Evolutionary conservation across 2,888 invertebrate genomes (phyloP), one percentile per base, ranked within the genome.

Genomic region (Cantharis rufa): DNA sequence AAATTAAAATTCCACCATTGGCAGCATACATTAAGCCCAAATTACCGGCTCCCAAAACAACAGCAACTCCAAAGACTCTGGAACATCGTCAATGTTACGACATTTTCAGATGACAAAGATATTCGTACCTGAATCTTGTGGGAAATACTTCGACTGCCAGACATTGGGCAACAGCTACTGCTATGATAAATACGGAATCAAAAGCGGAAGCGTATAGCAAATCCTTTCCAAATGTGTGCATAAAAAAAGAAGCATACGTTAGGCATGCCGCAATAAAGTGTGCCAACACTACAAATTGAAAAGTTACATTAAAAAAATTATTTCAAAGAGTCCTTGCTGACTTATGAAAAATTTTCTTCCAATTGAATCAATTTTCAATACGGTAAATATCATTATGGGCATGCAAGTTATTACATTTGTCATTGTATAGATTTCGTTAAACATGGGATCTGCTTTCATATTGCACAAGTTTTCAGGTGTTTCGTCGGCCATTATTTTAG

Each of bases 301-400:
- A n/a, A 1, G 9, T n/a, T 69, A 0, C 15, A 62, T n/a, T n/a
- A 24, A 18, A 68, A 21, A 68, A n/a, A 24, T 24, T 27, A 68
- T 68, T n/a, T 27, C 13, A 24, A 5, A n/a, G 3, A 70, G 15
- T n/a, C 11, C 2, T 70, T 16, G 32, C 9, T n/a, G 9, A 71
- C 75, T 68, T 18, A 75, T 66, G 24, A 66, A 75, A 16, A 71
- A 48, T 61, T 71, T 71, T 48, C 75, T 70, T n/a, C 75, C 75
- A 10, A 75, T 61, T 1, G 27, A 16, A 15, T 75, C 75, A 11
- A 75, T 61, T 71, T 70, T 70, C 5, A 71, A n/a, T 11, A 75
- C 62, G 13, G 71, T 5, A 2, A n/a, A 63, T 9, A 74, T 74
- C 18, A 74, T 13, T 9, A 64, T 32, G 11, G 74, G 74, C 24